Base-by-base conservation (phyloP, 2,113 vertebrate species). In the Puntigrus tetrazona region DNA sequence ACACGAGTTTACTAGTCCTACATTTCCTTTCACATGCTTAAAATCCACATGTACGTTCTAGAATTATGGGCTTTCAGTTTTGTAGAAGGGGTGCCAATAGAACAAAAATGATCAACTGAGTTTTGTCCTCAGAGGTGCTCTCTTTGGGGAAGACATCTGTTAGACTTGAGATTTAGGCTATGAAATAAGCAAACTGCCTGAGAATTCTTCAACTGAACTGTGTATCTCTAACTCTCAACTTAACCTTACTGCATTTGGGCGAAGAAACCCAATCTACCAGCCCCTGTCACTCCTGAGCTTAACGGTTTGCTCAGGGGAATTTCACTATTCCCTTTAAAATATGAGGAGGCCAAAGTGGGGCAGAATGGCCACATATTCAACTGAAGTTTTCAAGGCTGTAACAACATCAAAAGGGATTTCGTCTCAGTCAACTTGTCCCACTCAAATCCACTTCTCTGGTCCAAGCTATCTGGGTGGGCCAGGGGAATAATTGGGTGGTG, bases 371-470 rank as follows among this genome's bases (percentile, higher is more conserved):
- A 67, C 27, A 63, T 38, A 47, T 45, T 83, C 45, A 20, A 50
- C 27, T 3, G 25, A 55, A 52, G 43, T 47, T 85, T 83, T 84
- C 52, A 87, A 84, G 74, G 31, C 85, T 57, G 7, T 75, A 50
- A 85, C 79, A 74, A 41, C 59, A 80, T 78, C 59, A 59, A 78
- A 81, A 73, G 79, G 79, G 79, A 83, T 88, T 84, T 76, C 20
- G 22, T 57, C 38, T 52, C 29, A 27, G 38, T 82, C 67, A 78
- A 81, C 47, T 74, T 55, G 69, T 67, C 73, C 55, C 75, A 65
- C 67, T 79, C 57, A 61, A 79, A 77, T 31, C 69, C 67, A 79
- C 63, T 83, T 80, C 63, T 85, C 36, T 45, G 63, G 41, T 61
- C 52, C 38, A 20, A 20, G 36, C 65, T 80, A 20, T 85, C 69